Percentiles rank a stretch among this genome's conserved stretches.
phyloP scores from a whole-genome alignment of 1,140 invertebrate genomes.

The Papilio helenus region DNA sequence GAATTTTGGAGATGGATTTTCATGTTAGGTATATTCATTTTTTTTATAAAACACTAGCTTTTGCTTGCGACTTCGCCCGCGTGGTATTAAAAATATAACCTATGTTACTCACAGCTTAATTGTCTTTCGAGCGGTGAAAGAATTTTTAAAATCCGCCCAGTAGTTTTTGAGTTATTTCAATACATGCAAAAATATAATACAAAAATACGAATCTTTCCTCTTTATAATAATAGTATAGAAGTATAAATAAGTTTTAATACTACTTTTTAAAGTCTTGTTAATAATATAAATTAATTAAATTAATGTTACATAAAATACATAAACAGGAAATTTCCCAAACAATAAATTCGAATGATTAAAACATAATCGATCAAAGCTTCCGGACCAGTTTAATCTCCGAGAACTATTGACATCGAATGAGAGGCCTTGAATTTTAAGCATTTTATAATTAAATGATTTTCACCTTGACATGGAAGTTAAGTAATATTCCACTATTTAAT shows the following conservation, averaged over 20 bases:
- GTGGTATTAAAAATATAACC: too few species aligned
- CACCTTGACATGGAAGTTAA: background rate
- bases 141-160: too few species aligned
- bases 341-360: background rate
- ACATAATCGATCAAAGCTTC: background rate
- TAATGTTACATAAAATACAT: background rate
- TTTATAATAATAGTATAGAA: too few species aligned
- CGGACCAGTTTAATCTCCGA: background rate
- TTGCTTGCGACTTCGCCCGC: too few species aligned
- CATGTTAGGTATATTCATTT: slow-evolving; percentile 60
- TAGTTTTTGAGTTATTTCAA: too few species aligned
- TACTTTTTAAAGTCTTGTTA: background rate
- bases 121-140: too few species aligned
- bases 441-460: slow-evolving; percentile 24
- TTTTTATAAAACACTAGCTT: background rate
- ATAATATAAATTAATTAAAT: too few species aligned
- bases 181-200: too few species aligned
- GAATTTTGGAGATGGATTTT: slow-evolving; percentile 72
- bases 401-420: slow-evolving; percentile 21
- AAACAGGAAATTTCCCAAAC: background rate
- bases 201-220: too few species aligned
- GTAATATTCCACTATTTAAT: background rate
- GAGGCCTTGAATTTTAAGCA: slow-evolving; percentile 31
- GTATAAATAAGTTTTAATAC: too few species aligned
- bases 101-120: too few species aligned